Base-by-base conservation (phyloP, 2,888 invertebrate genomes). In the Thecophora atra region DNA sequence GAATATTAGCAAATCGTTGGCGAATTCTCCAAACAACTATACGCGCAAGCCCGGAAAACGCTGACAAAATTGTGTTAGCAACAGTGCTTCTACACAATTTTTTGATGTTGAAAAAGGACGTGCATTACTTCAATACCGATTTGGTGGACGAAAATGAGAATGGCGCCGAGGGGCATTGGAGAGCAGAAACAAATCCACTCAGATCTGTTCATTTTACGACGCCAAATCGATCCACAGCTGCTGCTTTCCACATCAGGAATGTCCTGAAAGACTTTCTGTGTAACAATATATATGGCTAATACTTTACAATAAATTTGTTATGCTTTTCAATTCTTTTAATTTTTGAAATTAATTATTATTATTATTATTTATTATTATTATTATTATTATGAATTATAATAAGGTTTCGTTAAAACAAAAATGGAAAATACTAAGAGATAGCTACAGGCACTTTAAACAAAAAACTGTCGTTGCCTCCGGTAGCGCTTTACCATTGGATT, bases 51-150 rank as follows among this genome's bases (percentile, higher is more conserved):
- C n/a, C n/a, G n/a, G n/a, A n/a, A n/a, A n/a, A n/a, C n/a, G n/a
- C n/a, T n/a, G n/a, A n/a, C n/a, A n/a, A n/a, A n/a, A n/a, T n/a
- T n/a, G n/a, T n/a, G n/a, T n/a, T 54, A 54, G 54, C 19, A 54
- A 54, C 54, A 54, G 54, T 54, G n/a, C 6, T 54, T 54, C 54
- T 54, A 54, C 54, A 54, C 19, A 54, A 54, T 54, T 54, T 54
- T 19, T 54, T 54, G 54, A 54, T 54, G 7, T 54, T 54, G 19
- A 54, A 54, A 54, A 54, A 54, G 54, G 54, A 54, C 54, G 54
- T 54, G n/a, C n/a, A 54, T 17, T 54, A 54, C 54, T 54, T 54
- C 54, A n/a, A 19, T 19, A 54, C 17, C 54, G 54, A 54, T n/a
- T n/a, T 54, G 54, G 17, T 54, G 54, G n/a, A 54, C 11, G 24